A percentile compares a stretch with the other conserved stretches of the same genome.
Evolutionary conservation across 1,140 invertebrate genomes (phyloP).

Genomic region (Brachionus calyciflorus): DNA sequence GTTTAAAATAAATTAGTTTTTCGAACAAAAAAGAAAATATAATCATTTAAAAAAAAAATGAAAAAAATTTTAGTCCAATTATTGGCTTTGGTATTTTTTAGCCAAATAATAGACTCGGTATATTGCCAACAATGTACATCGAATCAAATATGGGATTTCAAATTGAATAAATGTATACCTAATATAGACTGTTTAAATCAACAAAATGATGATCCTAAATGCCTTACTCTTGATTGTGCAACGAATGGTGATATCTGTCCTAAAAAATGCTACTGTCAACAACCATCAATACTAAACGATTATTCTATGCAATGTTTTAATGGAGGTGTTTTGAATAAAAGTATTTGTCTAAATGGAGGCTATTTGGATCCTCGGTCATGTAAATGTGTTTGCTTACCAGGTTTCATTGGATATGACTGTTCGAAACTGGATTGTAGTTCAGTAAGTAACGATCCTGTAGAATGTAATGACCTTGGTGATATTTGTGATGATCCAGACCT

Average conservation of each 20-base stretch:
- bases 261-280: slow-evolving; percentile 25
- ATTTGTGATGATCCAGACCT: not conserved
- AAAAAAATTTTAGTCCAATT: not conserved
- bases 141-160: not conserved
- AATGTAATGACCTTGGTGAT: not conserved
- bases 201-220: not conserved
- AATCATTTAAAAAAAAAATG: not conserved
- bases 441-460: not conserved
- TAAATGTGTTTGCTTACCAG: not conserved
- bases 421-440: not conserved
- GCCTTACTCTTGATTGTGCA: not conserved
- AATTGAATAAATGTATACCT: not conserved
- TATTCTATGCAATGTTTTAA: slow-evolving; percentile 24
- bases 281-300: not conserved
- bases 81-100: not conserved
- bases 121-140: not conserved
- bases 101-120: not conserved
- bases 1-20: no score
- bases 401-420: not conserved
- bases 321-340: slow-evolving; percentile 4
- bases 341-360: not conserved
- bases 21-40: no score
- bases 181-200: not conserved
- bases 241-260: not conserved
- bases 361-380: not conserved